Evolutionary conservation across 2,113 vertebrate genomes (phyloP).

Genomic region (Pluvialis apricaria): DNA sequence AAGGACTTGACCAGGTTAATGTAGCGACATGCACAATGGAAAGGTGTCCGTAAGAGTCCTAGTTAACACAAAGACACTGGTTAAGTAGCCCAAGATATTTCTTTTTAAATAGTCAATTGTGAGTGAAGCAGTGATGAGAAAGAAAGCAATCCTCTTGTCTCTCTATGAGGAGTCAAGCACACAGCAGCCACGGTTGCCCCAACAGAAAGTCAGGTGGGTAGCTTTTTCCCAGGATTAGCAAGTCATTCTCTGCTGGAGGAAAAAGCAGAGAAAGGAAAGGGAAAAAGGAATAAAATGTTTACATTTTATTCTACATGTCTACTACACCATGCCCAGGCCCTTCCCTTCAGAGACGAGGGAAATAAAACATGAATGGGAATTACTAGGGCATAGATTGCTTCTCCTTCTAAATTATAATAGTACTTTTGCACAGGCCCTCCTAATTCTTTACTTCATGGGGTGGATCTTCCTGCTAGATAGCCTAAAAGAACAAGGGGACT

Average conservation of each 20-base stretch:
- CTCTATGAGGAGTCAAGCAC: background rate
- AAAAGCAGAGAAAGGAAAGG: background rate
- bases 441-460: background rate
- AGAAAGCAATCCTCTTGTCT: background rate
- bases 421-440: background rate
- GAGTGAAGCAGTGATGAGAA: background rate
- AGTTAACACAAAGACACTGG: background rate
- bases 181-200: accelerated
- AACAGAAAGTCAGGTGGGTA: background rate
- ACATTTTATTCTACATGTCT: background rate
- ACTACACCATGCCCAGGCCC: background rate
- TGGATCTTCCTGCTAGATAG: background rate
- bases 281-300: background rate
- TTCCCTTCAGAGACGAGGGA: background rate
- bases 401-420: background rate
- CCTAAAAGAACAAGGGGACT: background rate
- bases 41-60: background rate
- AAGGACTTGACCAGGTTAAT: background rate
- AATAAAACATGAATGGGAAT: background rate
- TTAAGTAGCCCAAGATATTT: background rate
- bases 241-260: background rate
- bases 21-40: background rate
- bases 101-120: background rate
- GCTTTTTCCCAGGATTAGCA: background rate
- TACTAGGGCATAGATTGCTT: background rate